Percentiles rank a stretch among this genome's conserved stretches.
phyloP scores from a whole-genome alignment of 2,888 invertebrate genomes.

The Tanypteryx hageni region DNA sequence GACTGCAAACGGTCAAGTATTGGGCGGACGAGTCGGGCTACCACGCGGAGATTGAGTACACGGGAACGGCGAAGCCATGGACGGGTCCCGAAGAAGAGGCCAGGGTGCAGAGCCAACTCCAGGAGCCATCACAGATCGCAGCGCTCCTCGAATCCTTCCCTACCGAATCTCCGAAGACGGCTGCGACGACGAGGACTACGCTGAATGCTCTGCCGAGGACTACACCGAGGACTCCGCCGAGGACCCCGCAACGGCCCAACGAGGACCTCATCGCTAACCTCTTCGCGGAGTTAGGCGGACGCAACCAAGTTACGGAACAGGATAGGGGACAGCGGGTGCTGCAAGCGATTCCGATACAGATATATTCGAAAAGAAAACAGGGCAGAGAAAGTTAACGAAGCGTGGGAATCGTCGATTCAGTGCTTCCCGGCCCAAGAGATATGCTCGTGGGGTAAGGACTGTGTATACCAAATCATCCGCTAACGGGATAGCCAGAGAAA shows the following conservation, averaged over 20 bases:
- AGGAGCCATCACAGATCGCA: neutral
- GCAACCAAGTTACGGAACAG: neutral
- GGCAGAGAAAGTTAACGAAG: neutral
- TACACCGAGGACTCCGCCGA: neutral
- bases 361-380: neutral
- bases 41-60: constrained; percentile 69
- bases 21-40: constrained; percentile 69
- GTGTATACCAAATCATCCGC: too few species aligned
- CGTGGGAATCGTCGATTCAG: too few species aligned
- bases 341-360: neutral
- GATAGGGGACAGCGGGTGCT: neutral
- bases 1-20: constrained; percentile 69
- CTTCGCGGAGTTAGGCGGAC: too few species aligned
- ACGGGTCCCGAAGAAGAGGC: neutral
- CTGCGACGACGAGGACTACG: neutral
- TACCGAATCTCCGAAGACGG: constrained; percentile 17
- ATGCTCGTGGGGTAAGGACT: too few species aligned
- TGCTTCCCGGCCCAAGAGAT: too few species aligned
- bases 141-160: constrained; percentile 45
- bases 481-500: too few species aligned
- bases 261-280: too few species aligned
- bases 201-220: neutral
- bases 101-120: neutral
- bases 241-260: too few species aligned
- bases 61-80: constrained; percentile 64